Percentiles rank a stretch among this genome's conserved stretches.
Evolutionary conservation across 2,797 vertebrate species (phyloP).

Genomic region (Anomalospiza imberbis): DNA sequence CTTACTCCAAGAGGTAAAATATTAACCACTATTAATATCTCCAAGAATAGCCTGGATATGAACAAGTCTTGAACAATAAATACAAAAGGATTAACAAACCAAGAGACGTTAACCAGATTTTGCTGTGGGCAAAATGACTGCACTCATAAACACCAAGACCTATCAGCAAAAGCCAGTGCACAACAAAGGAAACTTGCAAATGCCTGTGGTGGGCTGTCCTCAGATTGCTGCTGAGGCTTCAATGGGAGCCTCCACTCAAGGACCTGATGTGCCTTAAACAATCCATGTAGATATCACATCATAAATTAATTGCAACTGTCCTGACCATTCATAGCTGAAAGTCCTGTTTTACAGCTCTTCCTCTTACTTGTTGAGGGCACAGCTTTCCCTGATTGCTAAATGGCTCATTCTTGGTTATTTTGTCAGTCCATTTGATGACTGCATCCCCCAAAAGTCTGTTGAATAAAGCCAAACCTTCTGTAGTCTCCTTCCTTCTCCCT

Average conservation of each 20-base stretch:
- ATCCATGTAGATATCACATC: not conserved
- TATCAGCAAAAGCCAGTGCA: not conserved
- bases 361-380: not conserved
- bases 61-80: not conserved
- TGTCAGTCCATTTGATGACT: not conserved
- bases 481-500: not conserved
- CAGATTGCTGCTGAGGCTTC: not conserved
- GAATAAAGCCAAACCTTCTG: not conserved
- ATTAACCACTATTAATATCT: constrained; percentile 1
- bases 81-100: not conserved
- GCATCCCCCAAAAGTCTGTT: not conserved
- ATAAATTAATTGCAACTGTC: not conserved
- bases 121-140: not conserved
- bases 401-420: not conserved
- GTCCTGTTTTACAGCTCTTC: not conserved
- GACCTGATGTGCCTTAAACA: not conserved
- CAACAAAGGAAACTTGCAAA: not conserved
- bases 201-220: not conserved
- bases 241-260: not conserved
- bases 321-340: not conserved
- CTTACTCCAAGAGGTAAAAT: constrained; percentile 12
- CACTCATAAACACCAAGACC: not conserved
- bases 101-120: not conserved
- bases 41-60: not conserved
- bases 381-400: not conserved